A percentile compares a stretch with the other conserved stretches of the same genome.
These are phyloP conservation scores for Dromius quadrimaculatus DNA, from an alignment of 2,888 invertebrate genomes.

Conservation along the genomic window DNA sequence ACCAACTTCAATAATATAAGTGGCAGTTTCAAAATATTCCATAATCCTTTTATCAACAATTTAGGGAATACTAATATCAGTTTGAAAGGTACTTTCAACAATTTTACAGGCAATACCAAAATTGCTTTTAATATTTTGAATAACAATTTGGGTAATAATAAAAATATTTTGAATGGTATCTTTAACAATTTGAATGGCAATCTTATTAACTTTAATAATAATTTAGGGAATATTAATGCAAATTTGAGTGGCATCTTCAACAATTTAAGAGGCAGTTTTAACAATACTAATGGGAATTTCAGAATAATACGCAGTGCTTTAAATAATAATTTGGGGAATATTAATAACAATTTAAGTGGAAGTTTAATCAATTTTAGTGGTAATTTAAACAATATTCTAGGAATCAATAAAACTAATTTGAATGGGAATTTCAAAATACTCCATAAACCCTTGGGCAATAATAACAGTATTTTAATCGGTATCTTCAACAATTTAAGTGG, in stretches of 20 bases:
- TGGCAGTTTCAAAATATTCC: not conserved
- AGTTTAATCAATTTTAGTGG: not conserved
- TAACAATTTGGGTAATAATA: not conserved
- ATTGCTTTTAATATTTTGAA: too few species aligned
- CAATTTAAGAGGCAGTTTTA: not conserved
- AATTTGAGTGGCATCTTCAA: not conserved
- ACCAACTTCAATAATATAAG: too few species aligned
- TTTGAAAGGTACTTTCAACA: not conserved
- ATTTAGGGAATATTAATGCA: too few species aligned
- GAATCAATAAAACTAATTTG: not conserved
- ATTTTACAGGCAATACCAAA: not conserved
- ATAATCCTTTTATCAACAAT: not conserved
- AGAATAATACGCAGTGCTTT: too few species aligned
- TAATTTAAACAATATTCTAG: not conserved
- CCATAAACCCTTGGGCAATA: too few species aligned
- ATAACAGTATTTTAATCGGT: not conserved
- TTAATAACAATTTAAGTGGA: slow-evolving; percentile 14
- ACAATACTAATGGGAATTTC: too few species aligned
- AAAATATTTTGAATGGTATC: slow-evolving; percentile 3
- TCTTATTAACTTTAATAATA: not conserved
- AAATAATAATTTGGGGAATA: too few species aligned
- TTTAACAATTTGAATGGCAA: slow-evolving; percentile 2
- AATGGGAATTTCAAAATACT: slow-evolving; percentile 2
- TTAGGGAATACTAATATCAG: not conserved
- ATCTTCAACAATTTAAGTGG: slow-evolving; percentile 1